A percentile compares a stretch with the other conserved stretches of the same genome.
These are phyloP conservation scores for Magallana gigas DNA, from an alignment of 1,140 invertebrate genomes.

Conservation along the genomic window DNA sequence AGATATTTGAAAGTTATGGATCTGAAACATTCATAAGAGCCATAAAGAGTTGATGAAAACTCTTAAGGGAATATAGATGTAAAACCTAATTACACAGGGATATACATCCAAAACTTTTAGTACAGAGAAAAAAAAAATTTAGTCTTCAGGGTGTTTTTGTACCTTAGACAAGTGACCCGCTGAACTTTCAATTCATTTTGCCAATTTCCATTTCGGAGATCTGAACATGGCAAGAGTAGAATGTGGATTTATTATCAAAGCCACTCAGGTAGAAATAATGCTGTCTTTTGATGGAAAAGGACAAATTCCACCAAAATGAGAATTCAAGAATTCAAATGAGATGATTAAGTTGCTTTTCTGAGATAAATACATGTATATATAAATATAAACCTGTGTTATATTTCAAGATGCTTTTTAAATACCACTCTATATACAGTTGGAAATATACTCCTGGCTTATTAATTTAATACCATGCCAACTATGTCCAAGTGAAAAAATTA, in stretches of 20 bases:
- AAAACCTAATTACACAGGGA: not conserved
- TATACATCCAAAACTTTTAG: constrained; percentile 10
- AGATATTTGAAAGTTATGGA: not conserved
- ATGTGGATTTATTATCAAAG: constrained; percentile 18
- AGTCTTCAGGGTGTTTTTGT: constrained; percentile 26
- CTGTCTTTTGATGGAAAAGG: constrained; percentile 14
- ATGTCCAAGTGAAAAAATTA: not conserved
- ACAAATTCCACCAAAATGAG: constrained; percentile 23
- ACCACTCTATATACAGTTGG: too few species aligned
- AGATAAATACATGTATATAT: not conserved
- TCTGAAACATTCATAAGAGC: constrained; percentile 22
- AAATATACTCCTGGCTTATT: too few species aligned
- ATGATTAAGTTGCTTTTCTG: not conserved
- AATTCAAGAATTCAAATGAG: constrained; percentile 3
- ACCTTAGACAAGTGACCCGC: constrained; percentile 26
- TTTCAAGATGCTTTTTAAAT: constrained; percentile 1
- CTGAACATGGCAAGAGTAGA: constrained; percentile 9
- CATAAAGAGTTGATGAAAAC: not conserved
- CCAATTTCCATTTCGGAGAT: constrained; percentile 26
- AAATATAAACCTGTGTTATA: not conserved
- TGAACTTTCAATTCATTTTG: constrained; percentile 30
- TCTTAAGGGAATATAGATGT: not conserved
- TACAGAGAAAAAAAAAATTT: not conserved
- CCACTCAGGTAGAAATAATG: constrained; percentile 21
- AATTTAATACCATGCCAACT: too few species aligned